Evolutionary conservation across 1,140 invertebrate genomes (phyloP).

Genomic region (Macrocentrus cingulum): DNA sequence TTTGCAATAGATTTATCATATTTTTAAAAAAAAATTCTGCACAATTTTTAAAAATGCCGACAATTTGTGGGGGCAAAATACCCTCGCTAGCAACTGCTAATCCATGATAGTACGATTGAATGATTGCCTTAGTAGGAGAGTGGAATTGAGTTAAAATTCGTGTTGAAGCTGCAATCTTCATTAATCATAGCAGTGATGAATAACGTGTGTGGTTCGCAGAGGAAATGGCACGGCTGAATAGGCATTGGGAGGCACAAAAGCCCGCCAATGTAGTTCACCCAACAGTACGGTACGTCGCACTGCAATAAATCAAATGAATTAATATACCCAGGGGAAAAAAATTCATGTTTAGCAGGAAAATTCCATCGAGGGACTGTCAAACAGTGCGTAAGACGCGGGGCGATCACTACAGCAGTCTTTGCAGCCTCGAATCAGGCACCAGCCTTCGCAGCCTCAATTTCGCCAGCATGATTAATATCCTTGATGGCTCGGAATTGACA

Average conservation of each 20-base stretch:
- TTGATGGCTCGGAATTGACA: slow-evolving; percentile 37
- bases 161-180: no score
- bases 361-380: slow-evolving; percentile 38
- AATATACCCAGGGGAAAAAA: not conserved
- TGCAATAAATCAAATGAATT: not conserved
- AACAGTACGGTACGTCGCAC: slow-evolving; percentile 40
- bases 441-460: slow-evolving; percentile 40
- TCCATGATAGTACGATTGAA: no score
- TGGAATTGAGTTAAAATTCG: no score
- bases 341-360: slow-evolving; percentile 27
- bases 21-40: not conserved
- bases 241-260: slow-evolving; percentile 55
- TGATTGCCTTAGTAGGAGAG: no score
- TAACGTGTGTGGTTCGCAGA: no score
- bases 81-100: no score
- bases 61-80: no score
- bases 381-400: no score
- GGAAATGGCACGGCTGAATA: slow-evolving; percentile 65
- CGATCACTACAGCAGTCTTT: slow-evolving; percentile 42
- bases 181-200: no score
- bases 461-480: slow-evolving; percentile 41
- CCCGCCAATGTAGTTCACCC: slow-evolving; percentile 29
- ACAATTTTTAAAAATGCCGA: no score
- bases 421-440: slow-evolving; percentile 33
- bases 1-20: slow-evolving; percentile 11